Conservation (phyloP, 2,797 vertebrate species). For the Crocidura indochinensis region DNA sequence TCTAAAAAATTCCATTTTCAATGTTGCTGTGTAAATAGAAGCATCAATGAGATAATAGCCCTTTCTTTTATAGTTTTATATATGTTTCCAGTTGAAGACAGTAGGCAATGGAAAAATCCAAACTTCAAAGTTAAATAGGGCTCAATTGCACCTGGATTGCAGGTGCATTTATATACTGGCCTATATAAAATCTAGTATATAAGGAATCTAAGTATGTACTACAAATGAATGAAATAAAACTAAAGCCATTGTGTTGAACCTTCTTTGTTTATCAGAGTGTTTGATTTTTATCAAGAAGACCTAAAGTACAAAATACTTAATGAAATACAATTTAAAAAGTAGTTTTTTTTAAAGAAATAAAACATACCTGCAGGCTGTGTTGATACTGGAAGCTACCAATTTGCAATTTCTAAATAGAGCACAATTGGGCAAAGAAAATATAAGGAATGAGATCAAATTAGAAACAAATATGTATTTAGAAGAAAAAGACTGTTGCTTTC, state of each 20-base stretch:
- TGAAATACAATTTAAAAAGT: constrained; percentile 7
- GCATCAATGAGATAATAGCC: background rate
- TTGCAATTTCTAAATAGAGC: constrained; percentile 48
- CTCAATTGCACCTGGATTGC: background rate
- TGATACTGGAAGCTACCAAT: constrained; percentile 31
- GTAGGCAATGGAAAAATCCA: background rate
- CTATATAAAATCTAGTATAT: background rate
- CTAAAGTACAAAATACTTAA: constrained; percentile 38
- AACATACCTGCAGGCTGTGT: constrained; percentile 10
- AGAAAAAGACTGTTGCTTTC: background rate
- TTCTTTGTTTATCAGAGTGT: background rate
- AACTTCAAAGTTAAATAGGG: background rate
- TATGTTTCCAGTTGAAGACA: background rate
- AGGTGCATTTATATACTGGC: background rate
- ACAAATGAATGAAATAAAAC: background rate
- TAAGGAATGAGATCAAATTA: constrained; percentile 55
- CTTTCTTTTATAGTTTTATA: background rate
- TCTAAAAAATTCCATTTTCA: background rate
- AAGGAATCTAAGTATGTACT: background rate
- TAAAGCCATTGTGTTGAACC: background rate
- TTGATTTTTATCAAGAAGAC: constrained; percentile 13
- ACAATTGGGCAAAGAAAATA: constrained; percentile 49
- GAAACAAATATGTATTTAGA: constrained; percentile 32
- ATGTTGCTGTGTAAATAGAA: background rate
- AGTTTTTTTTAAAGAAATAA: constrained; percentile 46